Conservation (phyloP, 53 echinoderm and acorn worm genomes). For the Temnopleurus reevesii region DNA sequence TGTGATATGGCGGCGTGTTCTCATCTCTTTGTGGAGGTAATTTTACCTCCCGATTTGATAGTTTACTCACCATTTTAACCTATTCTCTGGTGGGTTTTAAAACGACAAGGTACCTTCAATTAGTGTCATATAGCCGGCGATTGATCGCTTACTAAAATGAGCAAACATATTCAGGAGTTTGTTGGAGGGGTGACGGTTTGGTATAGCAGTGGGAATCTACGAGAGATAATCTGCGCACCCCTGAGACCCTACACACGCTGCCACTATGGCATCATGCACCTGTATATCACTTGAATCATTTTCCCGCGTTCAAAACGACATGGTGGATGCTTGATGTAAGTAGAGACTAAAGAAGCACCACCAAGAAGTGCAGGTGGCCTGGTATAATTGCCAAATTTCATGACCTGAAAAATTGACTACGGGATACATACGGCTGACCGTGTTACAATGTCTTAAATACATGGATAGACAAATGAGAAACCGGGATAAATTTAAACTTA, state of each 20-base stretch:
- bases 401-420: background rate
- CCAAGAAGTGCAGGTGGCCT: constrained; percentile 33
- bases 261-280: background rate
- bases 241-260: constrained; percentile 1
- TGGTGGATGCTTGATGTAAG: constrained; percentile 34
- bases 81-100: constrained; percentile 47
- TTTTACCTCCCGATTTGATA: constrained; percentile 48
- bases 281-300: background rate
- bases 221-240: constrained; percentile 11
- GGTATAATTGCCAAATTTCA: constrained; percentile 12
- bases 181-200: background rate
- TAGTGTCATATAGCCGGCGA: constrained; percentile 56
- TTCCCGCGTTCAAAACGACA: constrained; percentile 5
- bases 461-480: no score
- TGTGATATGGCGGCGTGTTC: constrained; percentile 38
- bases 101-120: constrained; percentile 56
- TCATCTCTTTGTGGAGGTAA: constrained; percentile 44
- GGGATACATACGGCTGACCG: background rate
- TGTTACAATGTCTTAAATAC: no score
- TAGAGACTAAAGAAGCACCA: constrained; percentile 28
- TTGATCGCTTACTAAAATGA: constrained; percentile 53
- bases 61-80: constrained; percentile 46
- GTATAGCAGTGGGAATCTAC: background rate
- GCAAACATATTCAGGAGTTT: constrained; percentile 41
- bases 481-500: no score